Evolutionary conservation across 2,113 vertebrate species (phyloP).

Genomic region (Chaetops frenatus): DNA sequence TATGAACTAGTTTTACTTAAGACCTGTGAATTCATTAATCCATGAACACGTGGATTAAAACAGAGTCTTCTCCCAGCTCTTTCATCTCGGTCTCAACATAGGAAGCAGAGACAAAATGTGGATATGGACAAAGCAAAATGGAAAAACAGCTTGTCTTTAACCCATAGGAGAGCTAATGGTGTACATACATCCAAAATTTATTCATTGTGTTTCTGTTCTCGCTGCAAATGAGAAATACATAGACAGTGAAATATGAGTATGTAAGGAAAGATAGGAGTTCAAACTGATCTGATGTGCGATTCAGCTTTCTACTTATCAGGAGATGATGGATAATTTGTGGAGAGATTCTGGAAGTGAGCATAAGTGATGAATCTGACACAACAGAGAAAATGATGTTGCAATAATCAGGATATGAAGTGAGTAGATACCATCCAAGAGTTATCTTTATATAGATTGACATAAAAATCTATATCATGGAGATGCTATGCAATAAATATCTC

Average conservation of each 20-base stretch:
- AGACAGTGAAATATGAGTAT: not conserved
- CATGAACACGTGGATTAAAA: not conserved
- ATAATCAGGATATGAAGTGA: not conserved
- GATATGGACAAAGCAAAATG: not conserved
- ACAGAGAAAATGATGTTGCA: not conserved
- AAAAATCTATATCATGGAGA: not conserved
- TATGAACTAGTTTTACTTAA: not conserved
- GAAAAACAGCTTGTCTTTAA: not conserved
- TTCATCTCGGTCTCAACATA: not conserved
- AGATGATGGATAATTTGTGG: not conserved
- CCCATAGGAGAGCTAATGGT: not conserved
- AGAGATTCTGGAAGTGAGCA: not conserved
- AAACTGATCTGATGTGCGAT: not conserved
- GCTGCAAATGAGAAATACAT: not conserved
- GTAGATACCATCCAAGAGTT: not conserved
- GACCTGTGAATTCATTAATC: not conserved
- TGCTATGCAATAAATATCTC: not conserved
- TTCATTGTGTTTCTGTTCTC: not conserved
- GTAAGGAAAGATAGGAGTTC: not conserved
- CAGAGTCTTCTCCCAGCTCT: not conserved
- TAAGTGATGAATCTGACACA: not conserved
- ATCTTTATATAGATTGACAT: not conserved
- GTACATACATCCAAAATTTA: not conserved
- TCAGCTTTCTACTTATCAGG: not conserved
- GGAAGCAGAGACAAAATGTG: not conserved